Evolutionary conservation across 2,113 vertebrate genomes (phyloP).

Genomic region (Odontophorus gujanensis): DNA sequence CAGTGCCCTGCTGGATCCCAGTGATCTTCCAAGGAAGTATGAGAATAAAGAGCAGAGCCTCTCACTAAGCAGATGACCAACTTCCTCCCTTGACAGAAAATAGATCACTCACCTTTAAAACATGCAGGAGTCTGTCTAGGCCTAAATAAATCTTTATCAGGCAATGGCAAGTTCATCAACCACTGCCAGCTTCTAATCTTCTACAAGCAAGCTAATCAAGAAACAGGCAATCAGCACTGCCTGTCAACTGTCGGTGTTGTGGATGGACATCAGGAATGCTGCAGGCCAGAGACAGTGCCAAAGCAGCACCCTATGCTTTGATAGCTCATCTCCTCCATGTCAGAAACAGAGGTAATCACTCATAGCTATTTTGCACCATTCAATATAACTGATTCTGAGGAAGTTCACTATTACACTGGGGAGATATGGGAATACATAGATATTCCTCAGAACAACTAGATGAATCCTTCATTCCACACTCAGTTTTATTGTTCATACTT

Average conservation of each 20-base stretch:
- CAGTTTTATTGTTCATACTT: not conserved
- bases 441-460: not conserved
- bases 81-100: conserved; percentile 29
- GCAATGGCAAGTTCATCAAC: conserved; percentile 42
- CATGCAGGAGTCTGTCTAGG: conserved; percentile 30
- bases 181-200: conserved; percentile 43
- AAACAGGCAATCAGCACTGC: conserved; percentile 18
- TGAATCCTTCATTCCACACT: not conserved
- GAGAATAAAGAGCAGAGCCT: not conserved
- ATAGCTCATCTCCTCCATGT: not conserved
- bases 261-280: not conserved
- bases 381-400: not conserved
- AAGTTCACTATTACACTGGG: not conserved
- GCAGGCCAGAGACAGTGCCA: not conserved
- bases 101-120: conserved; percentile 41
- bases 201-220: conserved; percentile 53
- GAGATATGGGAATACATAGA: not conserved
- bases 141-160: conserved; percentile 57
- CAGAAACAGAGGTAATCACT: conserved; percentile 2
- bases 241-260: conserved; percentile 21
- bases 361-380: not conserved
- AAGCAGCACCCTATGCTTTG: not conserved
- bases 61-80: conserved; percentile 15
- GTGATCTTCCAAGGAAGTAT: not conserved
- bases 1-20: not conserved